phyloP scores from a whole-genome alignment of 92 coral and sea anemone genomes.

The Metridium senile region DNA sequence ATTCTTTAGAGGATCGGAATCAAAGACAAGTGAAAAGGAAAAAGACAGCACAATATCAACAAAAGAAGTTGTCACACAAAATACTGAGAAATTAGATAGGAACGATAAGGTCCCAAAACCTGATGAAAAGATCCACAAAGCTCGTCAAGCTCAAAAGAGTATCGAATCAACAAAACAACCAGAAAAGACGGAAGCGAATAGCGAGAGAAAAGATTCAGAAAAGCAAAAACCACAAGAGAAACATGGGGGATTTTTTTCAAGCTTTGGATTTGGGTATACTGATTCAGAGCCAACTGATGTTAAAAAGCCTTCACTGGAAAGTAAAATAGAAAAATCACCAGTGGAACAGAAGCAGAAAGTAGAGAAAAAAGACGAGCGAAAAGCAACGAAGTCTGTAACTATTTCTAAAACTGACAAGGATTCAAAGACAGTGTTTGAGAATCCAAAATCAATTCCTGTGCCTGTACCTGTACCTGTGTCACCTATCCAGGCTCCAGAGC shows the following conservation, averaged over 20 bases:
- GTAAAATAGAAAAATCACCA: not conserved
- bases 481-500: not conserved
- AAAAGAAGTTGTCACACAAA: not conserved
- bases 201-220: not conserved
- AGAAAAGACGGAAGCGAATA: not conserved
- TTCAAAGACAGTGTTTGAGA: not conserved
- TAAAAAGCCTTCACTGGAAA: not conserved
- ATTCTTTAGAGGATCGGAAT: not conserved
- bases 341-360: not conserved
- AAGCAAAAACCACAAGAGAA: not conserved
- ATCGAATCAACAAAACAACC: not conserved
- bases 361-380: not conserved
- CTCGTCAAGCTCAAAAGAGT: not conserved
- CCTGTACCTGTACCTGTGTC: not conserved
- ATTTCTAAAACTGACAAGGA: not conserved
- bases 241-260: not conserved
- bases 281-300: not conserved
- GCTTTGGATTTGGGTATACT: not conserved
- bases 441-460: too few relatives aligned
- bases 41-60: not conserved
- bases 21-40: constrained; percentile 8
- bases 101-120: not conserved
- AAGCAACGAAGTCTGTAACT: not conserved
- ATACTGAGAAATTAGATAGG: not conserved
- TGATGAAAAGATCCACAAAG: not conserved